Conservation (phyloP, 2,797 vertebrate genomes). For the Myripristis jacobus region DNA sequence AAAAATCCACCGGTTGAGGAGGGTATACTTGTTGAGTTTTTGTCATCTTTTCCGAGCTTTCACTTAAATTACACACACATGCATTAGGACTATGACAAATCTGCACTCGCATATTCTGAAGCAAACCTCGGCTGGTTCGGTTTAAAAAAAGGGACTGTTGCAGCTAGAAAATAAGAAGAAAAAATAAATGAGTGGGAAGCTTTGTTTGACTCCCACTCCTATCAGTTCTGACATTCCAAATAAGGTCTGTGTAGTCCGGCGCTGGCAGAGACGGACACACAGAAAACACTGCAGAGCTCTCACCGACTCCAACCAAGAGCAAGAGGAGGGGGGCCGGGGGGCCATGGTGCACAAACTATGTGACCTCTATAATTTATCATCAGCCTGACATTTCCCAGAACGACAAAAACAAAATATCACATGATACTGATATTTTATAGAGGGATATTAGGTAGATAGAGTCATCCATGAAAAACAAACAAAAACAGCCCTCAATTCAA, state of each 20-base stretch:
- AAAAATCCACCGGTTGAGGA: constrained; percentile 63
- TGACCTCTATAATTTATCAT: constrained; percentile 79
- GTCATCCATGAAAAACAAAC: constrained; percentile 21
- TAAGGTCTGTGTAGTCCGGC: constrained; percentile 78
- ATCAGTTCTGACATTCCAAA: constrained; percentile 83
- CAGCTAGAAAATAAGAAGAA: constrained; percentile 60
- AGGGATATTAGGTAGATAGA: constrained; percentile 37
- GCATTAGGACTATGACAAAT: constrained; percentile 60
- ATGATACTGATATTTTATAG: constrained; percentile 38
- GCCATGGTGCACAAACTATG: constrained; percentile 72
- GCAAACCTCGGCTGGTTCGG: constrained; percentile 51
- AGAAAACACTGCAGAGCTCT: constrained; percentile 74
- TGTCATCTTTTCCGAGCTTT: constrained; percentile 63
- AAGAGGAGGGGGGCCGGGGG: constrained; percentile 43
- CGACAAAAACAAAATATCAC: constrained; percentile 64
- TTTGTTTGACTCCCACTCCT: constrained; percentile 81
- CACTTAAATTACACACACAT: constrained; percentile 49
- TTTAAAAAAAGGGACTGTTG: constrained; percentile 57
- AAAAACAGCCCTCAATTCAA: constrained; percentile 6
- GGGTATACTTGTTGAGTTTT: constrained; percentile 70
- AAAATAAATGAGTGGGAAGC: constrained; percentile 76
- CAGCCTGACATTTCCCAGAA: constrained; percentile 79
- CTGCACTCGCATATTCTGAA: constrained; percentile 49
- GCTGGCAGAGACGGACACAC: constrained; percentile 72
- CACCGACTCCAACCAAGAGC: constrained; percentile 70